Evolutionary conservation across 92 coral and sea anemone species (phyloP), one percentile per base, ranked within the genome.

Genomic region (Plumapathes pennacea): DNA sequence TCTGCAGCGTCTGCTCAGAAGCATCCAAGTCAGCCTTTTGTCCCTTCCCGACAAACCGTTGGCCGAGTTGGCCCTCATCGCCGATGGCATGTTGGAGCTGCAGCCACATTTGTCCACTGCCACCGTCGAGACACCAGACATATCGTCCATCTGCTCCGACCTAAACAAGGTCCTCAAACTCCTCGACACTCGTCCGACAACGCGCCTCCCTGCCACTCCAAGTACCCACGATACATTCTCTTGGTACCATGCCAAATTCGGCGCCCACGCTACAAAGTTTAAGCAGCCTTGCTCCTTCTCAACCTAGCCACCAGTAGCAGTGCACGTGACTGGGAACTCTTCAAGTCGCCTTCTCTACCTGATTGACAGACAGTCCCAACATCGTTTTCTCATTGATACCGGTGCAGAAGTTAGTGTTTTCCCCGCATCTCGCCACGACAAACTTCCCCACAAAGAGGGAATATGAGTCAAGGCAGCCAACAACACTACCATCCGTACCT

Each of bases 381-480:
- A 32, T 17, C 30, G 62, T 2, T 78, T 69, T 54, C 37, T 78
- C 13, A 61, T 71, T 56, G 74, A 71, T 40, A 71, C 74, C 10
- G 80, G 65, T 1, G 80, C 76, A 4, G 75, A 57, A 29, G 27
- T 79, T 32, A 71, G 80, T 12, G 76, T 71, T 11, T 72, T 54
- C 36, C 79, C 69, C 4, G 79, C 79, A 0, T 25, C 44, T n/a
- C 27, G 71, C 36, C n/a, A 54, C 15, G 51, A 60, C 57, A n/a
- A n/a, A n/a, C 54, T 65, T 25, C 50, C 45, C 14, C 32, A 52
- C 64, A 68, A 50, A 12, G 22, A 7, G 15, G 56, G 69, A 32
- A 38, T 78, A 4, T 62, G 48, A 24, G 36, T 71, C 17, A 77
- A 53, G 22, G 80, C 85, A 37, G 85, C 74, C 37, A 79, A 79